Base-by-base conservation (phyloP, 2,113 vertebrate species). In the Carlito syrichta region DNA sequence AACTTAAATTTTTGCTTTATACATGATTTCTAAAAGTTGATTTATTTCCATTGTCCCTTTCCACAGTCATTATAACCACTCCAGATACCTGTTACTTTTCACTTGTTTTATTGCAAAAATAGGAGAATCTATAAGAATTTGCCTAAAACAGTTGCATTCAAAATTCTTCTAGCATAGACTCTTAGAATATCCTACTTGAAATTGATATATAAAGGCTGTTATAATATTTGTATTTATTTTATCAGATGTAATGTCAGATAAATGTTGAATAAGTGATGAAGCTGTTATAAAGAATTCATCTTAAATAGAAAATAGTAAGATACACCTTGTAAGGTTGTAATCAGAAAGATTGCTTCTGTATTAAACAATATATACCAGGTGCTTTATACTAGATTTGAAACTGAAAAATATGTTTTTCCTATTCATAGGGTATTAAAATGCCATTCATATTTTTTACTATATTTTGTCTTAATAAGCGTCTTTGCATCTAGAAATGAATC, bases 41-140 rank as follows among this genome's bases (percentile, higher is more conserved):
- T 92, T 71, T 62, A 86, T 79, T 58, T 89, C 30, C 40, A 30
- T 77, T 73, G 8, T 50, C 76, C 50, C 30, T 89, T 8, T 60
- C 23, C 20, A 54, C 14, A 13, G 60, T 83, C 20, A 20, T 52
- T 62, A 38, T 66, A 58, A 66, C 52, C 32, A 81, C 74, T 69
- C 9, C 76, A 77, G 14, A 11, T 79, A 22, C 13, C 13, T 56
- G 54, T 25, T 81, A 56, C 20, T 74, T 86, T 87, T 38, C 45
- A 82, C 14, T 78, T 48, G 12, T 52, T 82, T 56, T 83, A 62
- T 48, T 76, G 50, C 38, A 66, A 86, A 91, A 89, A 74, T 85
- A 89, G 35, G 68, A 62, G 30, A 76, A 52, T 91, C 32, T 86
- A n/a, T n/a, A 85, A 91, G 45, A 62, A 43, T 91, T 95, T 93